Base-by-base conservation (phyloP, 2,888 invertebrate species). In the Agrilus biguttatus region DNA sequence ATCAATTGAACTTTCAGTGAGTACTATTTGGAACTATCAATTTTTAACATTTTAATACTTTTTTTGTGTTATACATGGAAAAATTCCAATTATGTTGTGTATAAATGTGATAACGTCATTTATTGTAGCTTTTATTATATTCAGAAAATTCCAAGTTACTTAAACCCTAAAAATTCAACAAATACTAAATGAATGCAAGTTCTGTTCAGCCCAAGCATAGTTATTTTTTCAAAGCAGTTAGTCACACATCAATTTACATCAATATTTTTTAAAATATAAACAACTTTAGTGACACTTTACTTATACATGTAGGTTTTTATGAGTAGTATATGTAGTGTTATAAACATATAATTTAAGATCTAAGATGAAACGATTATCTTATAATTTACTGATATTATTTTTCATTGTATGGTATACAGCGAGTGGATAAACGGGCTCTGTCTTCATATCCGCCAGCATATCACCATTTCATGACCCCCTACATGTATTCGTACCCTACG, bases 401-500 rank as follows among this genome's bases (percentile, higher is more conserved):
- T 21, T 21, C 7, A 21, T 14, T 44, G 40, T 47, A 34, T 36
- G 36, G 40, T 46, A 32, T 39, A 28, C 46, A 51, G 51, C 52
- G 49, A 40, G 51, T 49, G 17, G 51, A 51, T 39, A 53, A 51
- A 42, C 46, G 52, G 44, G 46, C 53, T 8, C 49, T 48, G 36
- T 52, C 63, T 62, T 65, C 55, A 62, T 66, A 49, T 53, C 63
- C 58, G 56, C 63, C 58, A 57, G 37, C 48, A 41, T 65, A 47
- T 65, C 68, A 64, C 55, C 63, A 66, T 45, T 72, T 71, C 63
- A 61, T 66, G 60, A 61, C 68, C 42, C 66, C 68, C 53, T 67
- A 62, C 54, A 61, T 61, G 52, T 61, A 62, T 49, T 58, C 61
- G 32, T 62, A 61, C 49, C 28, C 28, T 3, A 55, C 60, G 42